Conservation (phyloP, 2,888 invertebrate species). For the Thumatha senex region DNA sequence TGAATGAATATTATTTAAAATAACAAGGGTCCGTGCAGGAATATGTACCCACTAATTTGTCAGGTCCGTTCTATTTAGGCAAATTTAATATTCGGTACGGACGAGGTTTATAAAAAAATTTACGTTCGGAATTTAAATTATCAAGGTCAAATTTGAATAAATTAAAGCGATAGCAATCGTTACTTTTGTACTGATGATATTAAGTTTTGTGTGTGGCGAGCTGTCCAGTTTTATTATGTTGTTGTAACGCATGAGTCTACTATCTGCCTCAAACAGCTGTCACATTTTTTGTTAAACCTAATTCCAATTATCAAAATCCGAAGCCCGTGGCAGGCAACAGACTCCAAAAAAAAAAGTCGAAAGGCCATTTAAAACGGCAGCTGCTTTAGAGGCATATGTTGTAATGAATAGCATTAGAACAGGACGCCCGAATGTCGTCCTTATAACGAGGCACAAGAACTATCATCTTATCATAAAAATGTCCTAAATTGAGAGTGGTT, state of each 20-base stretch:
- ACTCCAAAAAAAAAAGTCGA: constrained; percentile 21
- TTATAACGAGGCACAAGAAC: constrained; percentile 31
- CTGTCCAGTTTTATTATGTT: not conserved
- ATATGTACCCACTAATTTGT: too few relatives aligned
- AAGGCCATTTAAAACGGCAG: constrained; percentile 39
- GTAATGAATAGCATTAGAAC: constrained; percentile 40
- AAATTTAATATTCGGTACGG: too few relatives aligned
- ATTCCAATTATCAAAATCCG: constrained; percentile 20
- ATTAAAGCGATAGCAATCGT: too few relatives aligned
- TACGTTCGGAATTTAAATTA: too few relatives aligned
- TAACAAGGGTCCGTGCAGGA: too few relatives aligned
- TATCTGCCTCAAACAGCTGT: not conserved
- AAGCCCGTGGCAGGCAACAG: constrained; percentile 13
- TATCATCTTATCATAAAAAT: constrained; percentile 22
- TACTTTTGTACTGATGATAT: too few relatives aligned
- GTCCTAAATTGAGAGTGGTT: constrained; percentile 13
- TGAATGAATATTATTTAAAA: too few relatives aligned
- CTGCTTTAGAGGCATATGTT: constrained; percentile 47
- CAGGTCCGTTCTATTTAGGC: too few relatives aligned
- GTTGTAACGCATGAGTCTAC: not conserved
- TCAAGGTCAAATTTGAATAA: too few relatives aligned
- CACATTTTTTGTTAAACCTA: constrained; percentile 5
- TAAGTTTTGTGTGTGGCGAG: not conserved
- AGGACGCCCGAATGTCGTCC: constrained; percentile 33
- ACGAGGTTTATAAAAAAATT: too few relatives aligned